Evolutionary conservation across 1,140 invertebrate genomes (phyloP).

Genomic region (Rhopalosiphum maidis): DNA sequence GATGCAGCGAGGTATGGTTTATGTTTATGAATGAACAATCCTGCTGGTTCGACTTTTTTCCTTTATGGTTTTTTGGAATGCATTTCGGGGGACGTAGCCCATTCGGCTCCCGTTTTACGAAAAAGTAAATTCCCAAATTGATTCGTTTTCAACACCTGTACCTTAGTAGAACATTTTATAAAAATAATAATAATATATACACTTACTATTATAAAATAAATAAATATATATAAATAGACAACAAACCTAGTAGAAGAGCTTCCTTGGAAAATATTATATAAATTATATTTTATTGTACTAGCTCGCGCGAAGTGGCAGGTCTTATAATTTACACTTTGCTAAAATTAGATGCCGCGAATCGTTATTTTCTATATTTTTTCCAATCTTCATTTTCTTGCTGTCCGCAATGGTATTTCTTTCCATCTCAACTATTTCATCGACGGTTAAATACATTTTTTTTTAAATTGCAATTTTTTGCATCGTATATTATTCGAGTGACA

Average conservation of each 20-base stretch:
- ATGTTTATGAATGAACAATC: not conserved
- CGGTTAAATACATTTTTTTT: not conserved
- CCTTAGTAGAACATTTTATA: not conserved
- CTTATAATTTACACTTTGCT: not conserved
- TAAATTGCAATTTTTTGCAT: no score
- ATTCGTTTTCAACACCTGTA: conserved; percentile 23
- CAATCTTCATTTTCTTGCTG: not conserved
- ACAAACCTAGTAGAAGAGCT: not conserved
- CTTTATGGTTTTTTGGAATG: not conserved
- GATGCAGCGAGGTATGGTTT: not conserved
- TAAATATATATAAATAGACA: not conserved
- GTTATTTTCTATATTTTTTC: not conserved
- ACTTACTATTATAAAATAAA: not conserved
- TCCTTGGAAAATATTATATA: not conserved
- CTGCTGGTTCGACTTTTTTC: not conserved
- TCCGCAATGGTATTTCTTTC: not conserved
- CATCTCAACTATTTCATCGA: not conserved
- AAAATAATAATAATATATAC: not conserved
- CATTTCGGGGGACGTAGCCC: not conserved
- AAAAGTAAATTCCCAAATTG: not conserved
- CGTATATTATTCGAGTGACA: no score
- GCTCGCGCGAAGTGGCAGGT: not conserved
- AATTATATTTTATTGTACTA: not conserved
- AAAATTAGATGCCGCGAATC: not conserved
- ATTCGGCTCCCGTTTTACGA: no score